Base-by-base conservation (phyloP, 2,113 vertebrate genomes). In the Triplophysa siluroides region DNA sequence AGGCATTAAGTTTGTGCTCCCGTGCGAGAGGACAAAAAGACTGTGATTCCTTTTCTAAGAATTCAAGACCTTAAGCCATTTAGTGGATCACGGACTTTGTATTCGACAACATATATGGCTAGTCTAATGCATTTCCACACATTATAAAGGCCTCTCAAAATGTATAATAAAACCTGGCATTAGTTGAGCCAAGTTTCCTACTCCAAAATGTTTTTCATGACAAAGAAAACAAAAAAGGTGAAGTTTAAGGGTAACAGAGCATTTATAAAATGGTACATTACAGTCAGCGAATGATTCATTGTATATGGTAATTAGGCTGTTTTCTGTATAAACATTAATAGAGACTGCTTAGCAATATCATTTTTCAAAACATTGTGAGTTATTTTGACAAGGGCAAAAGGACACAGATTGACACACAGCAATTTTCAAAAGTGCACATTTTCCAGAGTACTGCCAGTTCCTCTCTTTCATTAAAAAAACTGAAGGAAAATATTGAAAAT, bases 401-500 rank as follows among this genome's bases (percentile, higher is more conserved):
- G 8, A 21, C 19, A n/a, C 43, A 45, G 43, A 45, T 45, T 12
- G 21, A 47, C 21, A 45, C 19, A 6, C 13, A 13, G 16, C 24
- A 72, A 71, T 71, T 29, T 38, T 41, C 0, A 58, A 72, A 73
- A 63, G 72, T 75, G 73, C 38, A 50, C 2, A 47, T 19, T 47
- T 26, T 23, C 3, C 8, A 0, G 14, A 24, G n/a, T 29, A 29
- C 33, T 43, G n/a, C 54, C 41, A 74, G 38, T 23, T 38, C n/a
- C 13, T 7, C 16, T 73, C 26, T 73, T 73, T 50, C 2, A 41
- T 21, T 21, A 72, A 26, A 72, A 58, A 26, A 18, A 52, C 47
- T 2, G 43, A 41, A 74, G 12, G 71, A 74, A 73, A 73, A 74
- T 61, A 74, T 24, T 43, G 56, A 23, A 60, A 33, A 14, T n/a